phyloP scores from a whole-genome alignment of 2,888 invertebrate genomes.

The Pollenia amentaria region DNA sequence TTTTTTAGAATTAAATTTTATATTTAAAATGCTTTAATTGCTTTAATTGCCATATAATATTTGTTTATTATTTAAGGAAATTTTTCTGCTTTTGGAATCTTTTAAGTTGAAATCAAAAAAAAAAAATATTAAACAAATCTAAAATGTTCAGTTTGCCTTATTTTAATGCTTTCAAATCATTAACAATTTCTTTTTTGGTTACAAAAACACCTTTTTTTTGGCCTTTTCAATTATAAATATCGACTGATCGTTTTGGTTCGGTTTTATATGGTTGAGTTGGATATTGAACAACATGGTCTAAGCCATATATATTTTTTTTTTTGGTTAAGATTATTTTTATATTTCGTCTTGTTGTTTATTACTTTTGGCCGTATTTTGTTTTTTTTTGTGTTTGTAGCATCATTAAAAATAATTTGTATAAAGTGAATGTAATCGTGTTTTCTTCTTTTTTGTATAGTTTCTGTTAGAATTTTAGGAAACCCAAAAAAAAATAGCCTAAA shows the following conservation, averaged over 20 bases:
- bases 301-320: conserved; percentile 30
- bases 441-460: background rate
- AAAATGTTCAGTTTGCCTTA: conserved; percentile 25
- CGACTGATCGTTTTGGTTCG: conserved; percentile 40
- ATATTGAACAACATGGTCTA: conserved; percentile 34
- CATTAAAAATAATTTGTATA: conserved; percentile 82
- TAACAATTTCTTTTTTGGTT: conserved; percentile 61
- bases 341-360: conserved; percentile 37
- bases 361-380: conserved; percentile 39
- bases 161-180: conserved; percentile 35
- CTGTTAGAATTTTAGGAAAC: conserved; percentile 14
- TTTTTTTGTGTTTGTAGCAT: conserved; percentile 76
- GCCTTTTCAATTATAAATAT: conserved; percentile 59
- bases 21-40: background rate
- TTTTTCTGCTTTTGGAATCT: conserved; percentile 27
- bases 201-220: conserved; percentile 43
- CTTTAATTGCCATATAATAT: conserved; percentile 6
- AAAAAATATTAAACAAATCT: conserved; percentile 12
- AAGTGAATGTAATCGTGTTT: conserved; percentile 62
- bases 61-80: conserved; percentile 50
- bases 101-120: conserved; percentile 19
- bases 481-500: conserved; percentile 22
- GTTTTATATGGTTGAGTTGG: conserved; percentile 3
- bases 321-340: conserved; percentile 49
- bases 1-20: background rate